Evolutionary conservation across 2,797 vertebrate genomes (phyloP).

Genomic region (Helarctos malayanus): DNA sequence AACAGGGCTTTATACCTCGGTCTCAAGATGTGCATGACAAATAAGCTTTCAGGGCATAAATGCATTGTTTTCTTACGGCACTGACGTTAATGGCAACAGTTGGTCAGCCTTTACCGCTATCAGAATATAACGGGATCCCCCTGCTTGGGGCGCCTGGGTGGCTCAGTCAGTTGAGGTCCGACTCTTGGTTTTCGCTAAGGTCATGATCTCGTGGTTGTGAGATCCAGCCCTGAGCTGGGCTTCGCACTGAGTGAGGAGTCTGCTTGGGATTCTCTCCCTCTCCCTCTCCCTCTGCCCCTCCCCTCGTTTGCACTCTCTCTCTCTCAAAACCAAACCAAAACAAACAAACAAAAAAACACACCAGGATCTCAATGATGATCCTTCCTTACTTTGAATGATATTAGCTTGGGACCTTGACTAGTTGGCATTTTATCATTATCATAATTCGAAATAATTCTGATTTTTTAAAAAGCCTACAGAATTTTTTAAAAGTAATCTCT

Average conservation of each 20-base stretch:
- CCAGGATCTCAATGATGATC: not conserved
- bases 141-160: not conserved
- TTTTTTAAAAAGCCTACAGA: not conserved
- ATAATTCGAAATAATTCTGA: conserved; percentile 60
- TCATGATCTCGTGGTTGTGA: not conserved
- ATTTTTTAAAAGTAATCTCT: not conserved
- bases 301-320: not conserved
- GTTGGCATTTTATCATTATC: conserved; percentile 42
- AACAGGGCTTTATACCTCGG: conserved; percentile 36
- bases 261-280: not conserved
- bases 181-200: not conserved
- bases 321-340: not conserved
- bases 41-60: not conserved
- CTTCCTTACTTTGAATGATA: conserved; percentile 27
- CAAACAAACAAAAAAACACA: not conserved
- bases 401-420: conserved; percentile 41
- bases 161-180: not conserved
- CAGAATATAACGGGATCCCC: not conserved
- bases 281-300: not conserved
- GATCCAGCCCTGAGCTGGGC: not conserved
- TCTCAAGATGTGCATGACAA: not conserved
- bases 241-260: not conserved
- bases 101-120: not conserved
- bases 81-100: not conserved
- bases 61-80: not conserved